Percentiles rank a stretch among this genome's conserved stretches.
These are phyloP conservation scores for Dicerorhinus sumatrensis DNA, from an alignment of 2,113 vertebrate species.

Conservation along the genomic window DNA sequence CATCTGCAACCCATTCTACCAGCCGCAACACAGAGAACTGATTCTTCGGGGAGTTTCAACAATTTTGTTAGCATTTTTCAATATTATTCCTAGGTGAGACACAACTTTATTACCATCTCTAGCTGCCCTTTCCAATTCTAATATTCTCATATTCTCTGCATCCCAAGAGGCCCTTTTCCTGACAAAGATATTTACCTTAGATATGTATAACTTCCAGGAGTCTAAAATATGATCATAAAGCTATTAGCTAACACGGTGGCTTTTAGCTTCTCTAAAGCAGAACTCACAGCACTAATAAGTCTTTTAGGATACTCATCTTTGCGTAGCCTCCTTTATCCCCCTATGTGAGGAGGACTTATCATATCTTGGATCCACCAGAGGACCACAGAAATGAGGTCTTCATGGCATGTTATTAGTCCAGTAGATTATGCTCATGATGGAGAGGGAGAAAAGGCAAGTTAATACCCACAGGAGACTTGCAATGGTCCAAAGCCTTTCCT, in stretches of 20 bases:
- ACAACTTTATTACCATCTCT: conserved; percentile 68
- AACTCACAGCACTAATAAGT: conserved; percentile 36
- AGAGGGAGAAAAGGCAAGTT: background rate
- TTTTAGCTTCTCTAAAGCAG: conserved; percentile 61
- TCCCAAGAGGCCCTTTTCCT: conserved; percentile 64
- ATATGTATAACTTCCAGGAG: conserved; percentile 65
- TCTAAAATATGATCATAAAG: conserved; percentile 58
- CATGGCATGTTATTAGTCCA: conserved; percentile 64
- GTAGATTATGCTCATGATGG: conserved; percentile 37
- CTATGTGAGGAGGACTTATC: conserved; percentile 6
- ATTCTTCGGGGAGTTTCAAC: conserved; percentile 40
- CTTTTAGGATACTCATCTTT: conserved; percentile 36
- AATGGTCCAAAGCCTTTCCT: background rate
- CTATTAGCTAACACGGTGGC: background rate
- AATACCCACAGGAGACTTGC: background rate
- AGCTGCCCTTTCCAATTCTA: conserved; percentile 75
- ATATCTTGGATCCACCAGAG: conserved; percentile 42
- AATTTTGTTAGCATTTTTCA: conserved; percentile 64
- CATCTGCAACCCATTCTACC: background rate
- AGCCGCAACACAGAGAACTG: background rate
- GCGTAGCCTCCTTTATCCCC: background rate
- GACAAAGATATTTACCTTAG: conserved; percentile 76
- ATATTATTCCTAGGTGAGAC: conserved; percentile 62
- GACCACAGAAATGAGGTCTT: conserved; percentile 53
- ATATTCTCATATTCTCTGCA: conserved; percentile 59